Evolutionary conservation across 2,888 invertebrate species (phyloP).

Genomic region (Cephus rjabovi): DNA sequence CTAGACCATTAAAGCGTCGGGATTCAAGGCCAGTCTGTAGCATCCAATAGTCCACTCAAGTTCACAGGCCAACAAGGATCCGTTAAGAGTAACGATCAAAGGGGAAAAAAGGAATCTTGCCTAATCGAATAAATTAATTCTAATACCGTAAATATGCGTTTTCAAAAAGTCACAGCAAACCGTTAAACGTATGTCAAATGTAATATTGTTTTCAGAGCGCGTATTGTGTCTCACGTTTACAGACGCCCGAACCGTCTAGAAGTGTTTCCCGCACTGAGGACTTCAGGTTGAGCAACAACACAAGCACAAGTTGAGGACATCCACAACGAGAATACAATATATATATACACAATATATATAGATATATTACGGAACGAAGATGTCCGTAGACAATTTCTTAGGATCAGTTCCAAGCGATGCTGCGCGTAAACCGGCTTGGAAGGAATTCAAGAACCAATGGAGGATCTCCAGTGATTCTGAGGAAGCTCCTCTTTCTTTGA

Average conservation of each 20-base stretch:
- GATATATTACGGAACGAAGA: not conserved
- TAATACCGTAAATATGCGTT: not conserved
- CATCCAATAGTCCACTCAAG: not conserved
- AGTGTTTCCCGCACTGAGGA: constrained; percentile 55
- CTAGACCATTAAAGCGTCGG: not conserved
- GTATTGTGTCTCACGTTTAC: constrained; percentile 8
- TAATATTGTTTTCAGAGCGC: constrained; percentile 9
- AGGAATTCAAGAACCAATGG: not conserved
- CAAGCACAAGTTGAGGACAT: not conserved
- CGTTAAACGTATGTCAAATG: not conserved
- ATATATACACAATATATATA: not conserved
- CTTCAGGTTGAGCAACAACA: constrained; percentile 40
- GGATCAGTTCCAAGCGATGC: not conserved
- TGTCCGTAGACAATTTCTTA: not conserved
- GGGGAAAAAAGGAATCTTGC: not conserved
- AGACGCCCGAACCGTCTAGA: constrained; percentile 52
- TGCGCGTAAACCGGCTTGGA: not conserved
- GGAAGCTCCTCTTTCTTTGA: not conserved
- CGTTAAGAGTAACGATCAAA: not conserved
- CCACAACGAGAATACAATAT: not conserved
- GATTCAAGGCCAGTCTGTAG: not conserved
- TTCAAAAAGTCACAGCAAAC: constrained; percentile 1
- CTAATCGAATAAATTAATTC: not conserved
- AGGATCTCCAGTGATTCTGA: not conserved
- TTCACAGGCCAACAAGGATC: not conserved